A percentile compares a stretch with the other conserved stretches of the same genome.
phyloP scores from a whole-genome alignment of 2,797 vertebrate genomes.

The Lemur catta region DNA sequence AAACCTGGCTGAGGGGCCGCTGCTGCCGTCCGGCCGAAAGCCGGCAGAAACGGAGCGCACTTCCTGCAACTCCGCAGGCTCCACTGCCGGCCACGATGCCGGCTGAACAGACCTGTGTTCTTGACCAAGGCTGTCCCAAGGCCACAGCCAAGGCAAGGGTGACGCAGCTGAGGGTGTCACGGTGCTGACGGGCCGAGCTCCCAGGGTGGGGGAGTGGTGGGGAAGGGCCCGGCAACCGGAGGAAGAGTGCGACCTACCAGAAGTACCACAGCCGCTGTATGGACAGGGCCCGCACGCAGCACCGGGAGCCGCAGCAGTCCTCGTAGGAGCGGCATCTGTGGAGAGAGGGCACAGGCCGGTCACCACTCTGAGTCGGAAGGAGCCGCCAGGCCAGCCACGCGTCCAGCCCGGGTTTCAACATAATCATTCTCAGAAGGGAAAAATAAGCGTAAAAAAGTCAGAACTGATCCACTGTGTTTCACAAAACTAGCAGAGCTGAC shows the following conservation, averaged over 20 bases:
- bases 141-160: accelerated
- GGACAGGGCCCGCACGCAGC: slow-evolving; percentile 96
- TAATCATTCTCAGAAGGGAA: not conserved
- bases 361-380: not conserved
- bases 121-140: not conserved
- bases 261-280: slow-evolving; percentile 98
- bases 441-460: not conserved
- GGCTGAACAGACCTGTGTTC: not conserved
- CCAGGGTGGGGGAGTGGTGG: not conserved
- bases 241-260: slow-evolving; percentile 88
- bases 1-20: not conserved
- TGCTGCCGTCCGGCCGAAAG: not conserved
- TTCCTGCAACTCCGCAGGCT: not conserved
- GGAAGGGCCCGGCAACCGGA: not conserved
- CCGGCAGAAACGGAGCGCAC: accelerated
- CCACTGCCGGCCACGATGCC: not conserved
- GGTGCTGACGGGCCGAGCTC: not conserved
- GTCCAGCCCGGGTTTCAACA: not conserved
- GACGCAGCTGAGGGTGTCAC: accelerated
- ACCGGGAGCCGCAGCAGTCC: slow-evolving; percentile 97
- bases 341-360: slow-evolving; percentile 17
- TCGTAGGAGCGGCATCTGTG: slow-evolving; percentile 97
- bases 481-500: no score
- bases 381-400: accelerated
- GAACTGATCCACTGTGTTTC: accelerated